phyloP scores from a whole-genome alignment of 1,140 invertebrate species.

The fruit fly (Drosophila melanogaster) region DNA sequence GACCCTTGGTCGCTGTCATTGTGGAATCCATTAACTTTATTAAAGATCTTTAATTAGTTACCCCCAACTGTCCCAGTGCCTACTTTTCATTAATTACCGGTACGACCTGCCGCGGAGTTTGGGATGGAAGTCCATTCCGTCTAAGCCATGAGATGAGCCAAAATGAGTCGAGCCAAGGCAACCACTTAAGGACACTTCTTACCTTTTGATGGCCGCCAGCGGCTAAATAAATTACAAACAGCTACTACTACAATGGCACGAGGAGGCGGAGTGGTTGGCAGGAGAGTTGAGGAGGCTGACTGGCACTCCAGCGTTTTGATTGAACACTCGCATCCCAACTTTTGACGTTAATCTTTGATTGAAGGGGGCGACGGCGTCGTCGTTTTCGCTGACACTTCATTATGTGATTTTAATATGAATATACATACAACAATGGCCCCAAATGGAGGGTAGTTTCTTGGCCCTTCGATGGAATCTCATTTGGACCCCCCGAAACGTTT shows the following conservation, averaged over 20 bases:
- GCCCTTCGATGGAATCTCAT: conserved; percentile 69
- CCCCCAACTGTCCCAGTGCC: conserved; percentile 47
- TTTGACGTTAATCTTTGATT: conserved; percentile 80
- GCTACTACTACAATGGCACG: conserved; percentile 47
- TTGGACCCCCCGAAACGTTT: conserved; percentile 64
- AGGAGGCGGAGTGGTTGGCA: not conserved
- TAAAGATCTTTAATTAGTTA: conserved; percentile 78
- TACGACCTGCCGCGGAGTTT: conserved; percentile 40
- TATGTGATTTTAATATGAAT: conserved; percentile 80
- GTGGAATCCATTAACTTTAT: conserved; percentile 75
- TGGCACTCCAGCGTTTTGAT: conserved; percentile 58
- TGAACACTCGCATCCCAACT: conserved; percentile 76
- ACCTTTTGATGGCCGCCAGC: conserved; percentile 71
- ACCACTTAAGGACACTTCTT: conserved; percentile 61
- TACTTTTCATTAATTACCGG: conserved; percentile 78
- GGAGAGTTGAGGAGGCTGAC: not conserved
- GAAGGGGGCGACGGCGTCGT: conserved; percentile 39
- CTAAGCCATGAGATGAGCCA: conserved; percentile 45
- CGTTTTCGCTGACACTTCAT: conserved; percentile 78
- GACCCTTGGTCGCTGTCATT: conserved; percentile 15
- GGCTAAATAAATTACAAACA: conserved; percentile 62
- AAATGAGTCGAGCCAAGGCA: conserved; percentile 27
- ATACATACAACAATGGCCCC: conserved; percentile 44
- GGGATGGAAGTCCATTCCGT: conserved; percentile 20
- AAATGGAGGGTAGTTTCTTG: conserved; percentile 25